phyloP scores from a whole-genome alignment of 2,888 invertebrate species.

The Thelaira solivaga region DNA sequence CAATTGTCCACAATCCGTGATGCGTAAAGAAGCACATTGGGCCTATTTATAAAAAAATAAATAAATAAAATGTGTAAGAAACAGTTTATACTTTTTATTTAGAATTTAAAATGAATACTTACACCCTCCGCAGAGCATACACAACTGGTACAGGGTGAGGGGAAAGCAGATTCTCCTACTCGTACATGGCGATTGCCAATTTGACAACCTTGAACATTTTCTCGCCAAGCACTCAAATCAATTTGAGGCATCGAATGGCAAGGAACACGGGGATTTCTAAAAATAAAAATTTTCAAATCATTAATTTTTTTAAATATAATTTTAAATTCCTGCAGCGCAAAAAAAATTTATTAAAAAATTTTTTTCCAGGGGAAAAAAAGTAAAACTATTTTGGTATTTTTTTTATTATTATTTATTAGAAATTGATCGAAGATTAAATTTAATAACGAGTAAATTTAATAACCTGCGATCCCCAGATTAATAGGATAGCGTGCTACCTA shows the following conservation, averaged over 20 bases:
- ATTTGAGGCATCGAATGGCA: slow-evolving; percentile 88
- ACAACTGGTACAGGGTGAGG: slow-evolving; percentile 93
- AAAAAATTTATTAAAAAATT: neutral
- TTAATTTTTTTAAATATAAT: no score
- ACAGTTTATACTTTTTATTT: neutral
- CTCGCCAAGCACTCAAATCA: slow-evolving; percentile 90
- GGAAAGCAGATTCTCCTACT: slow-evolving; percentile 90
- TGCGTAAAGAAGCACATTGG: slow-evolving; percentile 91
- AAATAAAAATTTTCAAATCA: no score
- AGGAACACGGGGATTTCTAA: slow-evolving; percentile 89
- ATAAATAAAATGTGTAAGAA: neutral
- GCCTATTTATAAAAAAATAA: slow-evolving; percentile 79
- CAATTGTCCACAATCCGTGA: slow-evolving; percentile 91
- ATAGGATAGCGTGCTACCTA: no score
- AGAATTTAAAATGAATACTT: slow-evolving; percentile 78
- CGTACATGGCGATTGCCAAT: slow-evolving; percentile 88
- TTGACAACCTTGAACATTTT: slow-evolving; percentile 88
- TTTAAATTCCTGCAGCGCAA: no score
- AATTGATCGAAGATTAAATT: no score
- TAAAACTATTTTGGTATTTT: no score
- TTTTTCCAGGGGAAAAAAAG: no score
- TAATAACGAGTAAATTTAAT: neutral
- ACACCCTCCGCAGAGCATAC: slow-evolving; percentile 91
- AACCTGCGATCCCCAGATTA: no score
- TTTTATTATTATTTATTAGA: no score